These are phyloP conservation scores for Lycia hirtaria DNA, from an alignment of 2,888 invertebrate genomes.

Conservation along the genomic window DNA sequence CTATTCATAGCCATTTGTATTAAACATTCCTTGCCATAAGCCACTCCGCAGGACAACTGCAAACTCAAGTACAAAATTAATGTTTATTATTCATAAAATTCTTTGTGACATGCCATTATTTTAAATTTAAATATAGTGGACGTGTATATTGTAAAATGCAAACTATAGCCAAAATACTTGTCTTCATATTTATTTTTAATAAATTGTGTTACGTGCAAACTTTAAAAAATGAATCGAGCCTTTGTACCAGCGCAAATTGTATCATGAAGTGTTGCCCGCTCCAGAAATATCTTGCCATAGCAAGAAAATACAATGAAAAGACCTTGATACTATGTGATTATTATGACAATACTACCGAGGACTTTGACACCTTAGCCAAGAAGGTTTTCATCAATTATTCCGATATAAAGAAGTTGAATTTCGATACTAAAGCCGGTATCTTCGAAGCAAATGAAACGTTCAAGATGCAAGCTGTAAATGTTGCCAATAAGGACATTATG, in stretches of 20 bases:
- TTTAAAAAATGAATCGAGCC: background rate
- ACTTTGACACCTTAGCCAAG: background rate
- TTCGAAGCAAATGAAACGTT: conserved; percentile 3
- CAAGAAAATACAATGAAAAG: background rate
- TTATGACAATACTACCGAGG: background rate
- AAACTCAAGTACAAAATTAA: too few species aligned
- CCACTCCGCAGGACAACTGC: too few species aligned
- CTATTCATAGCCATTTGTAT: too few species aligned
- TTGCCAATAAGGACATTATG: background rate
- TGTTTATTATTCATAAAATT: too few species aligned
- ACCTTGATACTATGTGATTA: background rate
- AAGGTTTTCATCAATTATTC: background rate
- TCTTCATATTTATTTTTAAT: background rate
- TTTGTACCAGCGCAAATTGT: background rate
- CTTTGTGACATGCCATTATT: too few species aligned
- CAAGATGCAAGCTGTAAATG: background rate
- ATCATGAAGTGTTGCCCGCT: conserved; percentile 18
- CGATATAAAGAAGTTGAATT: background rate
- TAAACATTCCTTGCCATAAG: too few species aligned
- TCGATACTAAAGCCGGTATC: conserved; percentile 6
- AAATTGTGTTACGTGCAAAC: background rate
- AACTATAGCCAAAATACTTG: background rate
- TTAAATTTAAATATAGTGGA: too few species aligned
- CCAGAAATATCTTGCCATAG: background rate
- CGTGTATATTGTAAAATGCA: background rate